A percentile compares a stretch with the other conserved stretches of the same genome.
Evolutionary conservation across 2,113 vertebrate genomes (phyloP).

Genomic region (Polyodon spathula): DNA sequence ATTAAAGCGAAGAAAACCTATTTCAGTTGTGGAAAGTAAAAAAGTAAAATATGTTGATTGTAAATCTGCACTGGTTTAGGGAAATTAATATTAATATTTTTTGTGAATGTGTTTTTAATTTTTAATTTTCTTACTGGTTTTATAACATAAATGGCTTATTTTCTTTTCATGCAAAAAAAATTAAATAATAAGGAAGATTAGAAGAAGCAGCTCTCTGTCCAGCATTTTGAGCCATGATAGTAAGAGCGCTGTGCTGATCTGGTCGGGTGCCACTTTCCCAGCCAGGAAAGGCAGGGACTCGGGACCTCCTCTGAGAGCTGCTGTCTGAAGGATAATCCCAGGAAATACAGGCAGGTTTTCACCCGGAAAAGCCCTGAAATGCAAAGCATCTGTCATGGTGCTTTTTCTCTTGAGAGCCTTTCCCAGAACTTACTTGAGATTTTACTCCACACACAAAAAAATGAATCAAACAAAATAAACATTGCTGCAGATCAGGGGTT

Average conservation of each 20-base stretch:
- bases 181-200: no score
- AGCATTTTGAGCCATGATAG: constrained; percentile 27
- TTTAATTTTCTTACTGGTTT: no score
- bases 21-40: no score
- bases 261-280: constrained; percentile 61
- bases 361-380: constrained; percentile 51
- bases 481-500: constrained; percentile 47
- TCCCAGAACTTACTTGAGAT: constrained; percentile 49
- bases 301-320: constrained; percentile 54
- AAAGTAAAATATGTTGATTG: no score
- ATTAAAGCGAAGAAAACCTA: no score
- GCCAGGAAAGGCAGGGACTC: constrained; percentile 45
- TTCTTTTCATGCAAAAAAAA: no score
- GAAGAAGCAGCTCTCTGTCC: constrained; percentile 6
- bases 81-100: no score
- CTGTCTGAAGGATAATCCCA: constrained; percentile 56
- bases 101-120: no score
- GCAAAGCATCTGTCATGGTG: constrained; percentile 59
- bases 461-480: constrained; percentile 60
- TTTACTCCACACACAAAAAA: constrained; percentile 56
- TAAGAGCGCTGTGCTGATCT: constrained; percentile 27
- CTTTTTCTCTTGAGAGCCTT: constrained; percentile 24
- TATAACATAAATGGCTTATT: no score
- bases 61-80: no score
- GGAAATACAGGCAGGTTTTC: constrained; percentile 57